A percentile compares a stretch with the other conserved stretches of the same genome.
Evolutionary conservation across 2,888 invertebrate species (phyloP).

Genomic region (Choreutis nemorana): DNA sequence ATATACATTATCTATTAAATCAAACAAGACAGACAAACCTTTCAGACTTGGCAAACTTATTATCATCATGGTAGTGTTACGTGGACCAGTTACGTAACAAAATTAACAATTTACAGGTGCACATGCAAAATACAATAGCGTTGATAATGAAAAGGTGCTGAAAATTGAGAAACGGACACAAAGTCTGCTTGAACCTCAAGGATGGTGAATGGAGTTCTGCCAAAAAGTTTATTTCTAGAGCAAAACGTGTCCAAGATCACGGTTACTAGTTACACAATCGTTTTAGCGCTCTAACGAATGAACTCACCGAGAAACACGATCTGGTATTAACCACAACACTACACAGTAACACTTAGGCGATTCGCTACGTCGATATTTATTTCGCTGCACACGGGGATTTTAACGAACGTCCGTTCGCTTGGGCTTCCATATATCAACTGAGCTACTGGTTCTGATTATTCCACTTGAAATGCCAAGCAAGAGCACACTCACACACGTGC

Average conservation of each 20-base stretch:
- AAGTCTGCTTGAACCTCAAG: too few species aligned
- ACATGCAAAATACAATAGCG: too few species aligned
- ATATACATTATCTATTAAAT: too few species aligned
- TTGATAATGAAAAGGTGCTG: too few species aligned
- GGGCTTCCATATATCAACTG: constrained; percentile 38
- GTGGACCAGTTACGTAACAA: too few species aligned
- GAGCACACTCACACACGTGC: constrained; percentile 18
- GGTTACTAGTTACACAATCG: constrained; percentile 16
- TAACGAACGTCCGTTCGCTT: constrained; percentile 22
- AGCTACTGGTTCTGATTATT: constrained; percentile 18
- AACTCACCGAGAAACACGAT: constrained; percentile 39
- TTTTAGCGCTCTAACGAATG: constrained; percentile 10
- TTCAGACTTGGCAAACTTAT: too few species aligned
- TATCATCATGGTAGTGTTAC: too few species aligned
- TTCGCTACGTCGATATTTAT: constrained; percentile 17
- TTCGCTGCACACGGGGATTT: constrained; percentile 9
- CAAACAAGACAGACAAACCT: too few species aligned
- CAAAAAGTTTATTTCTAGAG: constrained; percentile 53
- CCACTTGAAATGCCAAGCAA: constrained; percentile 20
- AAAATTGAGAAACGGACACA: too few species aligned
- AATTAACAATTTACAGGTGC: too few species aligned
- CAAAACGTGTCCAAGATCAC: constrained; percentile 28
- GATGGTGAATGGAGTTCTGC: constrained; percentile 31
- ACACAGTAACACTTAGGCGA: constrained; percentile 26
- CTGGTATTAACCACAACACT: constrained; percentile 33